A percentile compares a stretch with the other conserved stretches of the same genome.
Evolutionary conservation across 1,140 invertebrate species (phyloP).

Genomic region (Drosophila cardini): DNA sequence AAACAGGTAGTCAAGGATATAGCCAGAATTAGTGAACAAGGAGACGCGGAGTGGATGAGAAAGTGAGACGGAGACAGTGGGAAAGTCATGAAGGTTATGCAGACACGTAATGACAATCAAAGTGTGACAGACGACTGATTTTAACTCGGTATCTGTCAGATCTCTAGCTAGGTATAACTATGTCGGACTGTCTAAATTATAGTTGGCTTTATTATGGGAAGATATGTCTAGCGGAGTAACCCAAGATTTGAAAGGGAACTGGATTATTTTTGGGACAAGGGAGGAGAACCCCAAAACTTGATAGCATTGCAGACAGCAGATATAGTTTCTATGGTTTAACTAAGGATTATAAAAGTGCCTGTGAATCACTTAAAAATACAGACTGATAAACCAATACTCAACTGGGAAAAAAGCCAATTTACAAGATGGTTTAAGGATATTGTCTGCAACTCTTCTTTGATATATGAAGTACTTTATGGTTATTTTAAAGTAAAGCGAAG

Average conservation of each 20-base stretch:
- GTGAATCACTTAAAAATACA: too few species aligned
- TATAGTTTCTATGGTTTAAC: too few species aligned
- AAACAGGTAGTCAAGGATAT: constrained; percentile 33
- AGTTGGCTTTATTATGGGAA: neutral
- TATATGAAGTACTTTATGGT: too few species aligned
- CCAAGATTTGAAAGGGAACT: neutral
- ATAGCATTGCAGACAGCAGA: too few species aligned
- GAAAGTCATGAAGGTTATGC: constrained; percentile 1
- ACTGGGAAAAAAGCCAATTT: too few species aligned
- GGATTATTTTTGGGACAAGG: too few species aligned
- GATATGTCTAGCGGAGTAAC: neutral
- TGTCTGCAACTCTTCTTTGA: too few species aligned
- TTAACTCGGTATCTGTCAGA: neutral
- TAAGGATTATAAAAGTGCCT: too few species aligned
- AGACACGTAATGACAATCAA: constrained; percentile 53
- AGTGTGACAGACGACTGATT: constrained; percentile 29
- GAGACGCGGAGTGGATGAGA: constrained; percentile 9
- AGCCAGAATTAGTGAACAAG: neutral
- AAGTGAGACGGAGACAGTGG: constrained; percentile 7
- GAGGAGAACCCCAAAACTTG: too few species aligned
- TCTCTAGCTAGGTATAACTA: neutral
- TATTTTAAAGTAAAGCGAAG: too few species aligned
- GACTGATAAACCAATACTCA: too few species aligned
- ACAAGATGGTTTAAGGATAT: too few species aligned
- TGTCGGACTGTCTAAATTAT: constrained; percentile 45